Base-by-base conservation (phyloP, 2,113 vertebrate genomes). In the Pterophyllum scalare region DNA sequence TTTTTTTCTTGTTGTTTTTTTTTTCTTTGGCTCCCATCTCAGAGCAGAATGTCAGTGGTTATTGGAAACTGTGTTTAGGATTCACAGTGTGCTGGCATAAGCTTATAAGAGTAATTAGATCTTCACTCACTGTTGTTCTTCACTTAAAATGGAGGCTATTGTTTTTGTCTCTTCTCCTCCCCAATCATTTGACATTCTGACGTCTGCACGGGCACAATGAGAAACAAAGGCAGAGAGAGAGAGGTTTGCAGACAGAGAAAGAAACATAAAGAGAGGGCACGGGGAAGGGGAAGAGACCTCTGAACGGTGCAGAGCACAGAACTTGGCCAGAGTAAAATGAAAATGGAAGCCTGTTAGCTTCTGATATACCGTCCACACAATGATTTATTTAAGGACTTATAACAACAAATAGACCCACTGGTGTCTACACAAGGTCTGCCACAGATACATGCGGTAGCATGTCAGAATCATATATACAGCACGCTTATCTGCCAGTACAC, bases 61-160 rank as follows among this genome's bases (percentile, higher is more conserved):
- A 52, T 83, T 2, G 7, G 56, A 62, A 67, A 57, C 52, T 61
- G 77, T 80, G 78, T 79, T 90, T 81, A 80, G 65, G 85, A 88
- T 92, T 87, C 81, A 79, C 17, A 7, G 78, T 65, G 79, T 89
- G 64, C 75, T 46, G 61, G 80, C 76, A 59, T 82, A 85, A 92
- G 83, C 87, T 88, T 74, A 76, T 84, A 89, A 83, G 79, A 81
- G 83, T 91, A 90, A 94, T 92, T 91, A 90, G 70, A 91, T 84
- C 84, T 86, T 90, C 81, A 77, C 74, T 67, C 40, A 31, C 72
- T 72, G 85, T 87, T 90, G 86, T 83, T 88, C 78, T 84, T 79
- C 67, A 72, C 57, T 83, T 83, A 89, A 88, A 85, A 92, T 83
- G 61, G 79, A 75, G 64, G 80, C 75, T 46, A 74, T 88, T 5